Base-by-base conservation (phyloP, 2,113 vertebrate species). In the Aramus guarauna region DNA sequence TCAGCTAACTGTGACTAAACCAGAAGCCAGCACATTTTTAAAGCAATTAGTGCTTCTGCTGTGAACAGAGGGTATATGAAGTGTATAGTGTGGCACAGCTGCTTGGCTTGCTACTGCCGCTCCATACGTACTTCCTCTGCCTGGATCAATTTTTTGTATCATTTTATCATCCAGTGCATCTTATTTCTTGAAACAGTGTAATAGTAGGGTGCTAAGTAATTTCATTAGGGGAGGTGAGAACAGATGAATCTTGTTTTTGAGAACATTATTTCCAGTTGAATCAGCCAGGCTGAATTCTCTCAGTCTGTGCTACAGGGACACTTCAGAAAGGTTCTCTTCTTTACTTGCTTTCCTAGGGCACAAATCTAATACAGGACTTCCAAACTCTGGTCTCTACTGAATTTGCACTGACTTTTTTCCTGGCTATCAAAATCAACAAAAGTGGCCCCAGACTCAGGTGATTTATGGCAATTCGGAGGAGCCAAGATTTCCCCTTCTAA, bases 201-300 rank as follows among this genome's bases (percentile, higher is more conserved):
- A 95, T 86, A 87, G 95, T 15, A 88, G 93, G 88, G 89, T 74
- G 56, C 92, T 85, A 93, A 95, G 92, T 92, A 94, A 96, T 92
- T 78, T 22, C 84, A 85, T 96, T 96, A 93, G 78, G 66, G 84
- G 60, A 79, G 55, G 77, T 74, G 91, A 95, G 80, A 93, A 93
- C 82, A 95, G 89, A 92, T 45, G 55, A 81, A 47, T 85, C 78
- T 78, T 85, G 89, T 3, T 94, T 96, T 85, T 90, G 86, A 80
- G 94, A 94, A 72, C 60, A 53, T 83, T 74, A 37, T 80, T 95
- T 97, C 86, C 91, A 88, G 56, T 79, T 78, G 83, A 77, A 85
- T 90, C 68, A 81, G 62, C 27, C 47, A 4, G 4, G 62, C 0
- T 50, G 84, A 62, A n/a, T 47, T 80, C 77, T 41, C 50, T 15